Base-by-base conservation (phyloP, 2,888 invertebrate genomes). In the Epistrophe grossulariae region DNA sequence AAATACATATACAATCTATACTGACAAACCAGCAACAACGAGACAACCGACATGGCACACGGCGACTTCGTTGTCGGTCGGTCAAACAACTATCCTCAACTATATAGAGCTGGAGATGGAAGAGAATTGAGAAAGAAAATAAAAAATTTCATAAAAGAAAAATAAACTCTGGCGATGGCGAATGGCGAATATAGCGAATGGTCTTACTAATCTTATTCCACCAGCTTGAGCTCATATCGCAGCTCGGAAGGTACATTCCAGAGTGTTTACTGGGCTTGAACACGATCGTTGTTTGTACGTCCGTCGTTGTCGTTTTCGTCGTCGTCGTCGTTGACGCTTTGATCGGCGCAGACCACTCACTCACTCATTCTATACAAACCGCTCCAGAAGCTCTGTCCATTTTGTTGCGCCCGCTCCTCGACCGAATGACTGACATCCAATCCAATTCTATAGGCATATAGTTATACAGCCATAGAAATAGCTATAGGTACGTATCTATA, bases 361-460 rank as follows among this genome's bases (percentile, higher is more conserved):
- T 55, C 45, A 45, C 40, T 59, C 35, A 35, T 31, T 48, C 43
- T n/a, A 28, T 1, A 24, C 55, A 70, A 28, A 8, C 0, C 48
- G 9, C 17, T 9, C 38, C 40, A 40, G 28, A 15, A 70, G 40
- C 55, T 70, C 38, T 60, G 60, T 35, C 60, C 66, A 76, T 45
- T 79, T 64, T 66, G 52, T 59, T 84, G 76, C 71, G 76, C 76
- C 76, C 80, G 80, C 84, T 81, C 35, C 73, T 78, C 84, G 84
- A 81, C 84, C 80, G 76, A 84, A 68, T 84, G 84, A 84, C 77
- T 84, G 84, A 84, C 81, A 84, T 84, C 68, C 79, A 70, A 52
- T 70, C 70, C 55, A 70, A 50, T 64, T 64, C 24, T 38, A 70
- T 40, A 45, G 48, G 6, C 13, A 40, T 28, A 31, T 28, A 31